Evolutionary conservation across 2,113 vertebrate genomes (phyloP), one percentile per base, ranked within the genome.

Genomic region (Chlorocebus sabaeus): DNA sequence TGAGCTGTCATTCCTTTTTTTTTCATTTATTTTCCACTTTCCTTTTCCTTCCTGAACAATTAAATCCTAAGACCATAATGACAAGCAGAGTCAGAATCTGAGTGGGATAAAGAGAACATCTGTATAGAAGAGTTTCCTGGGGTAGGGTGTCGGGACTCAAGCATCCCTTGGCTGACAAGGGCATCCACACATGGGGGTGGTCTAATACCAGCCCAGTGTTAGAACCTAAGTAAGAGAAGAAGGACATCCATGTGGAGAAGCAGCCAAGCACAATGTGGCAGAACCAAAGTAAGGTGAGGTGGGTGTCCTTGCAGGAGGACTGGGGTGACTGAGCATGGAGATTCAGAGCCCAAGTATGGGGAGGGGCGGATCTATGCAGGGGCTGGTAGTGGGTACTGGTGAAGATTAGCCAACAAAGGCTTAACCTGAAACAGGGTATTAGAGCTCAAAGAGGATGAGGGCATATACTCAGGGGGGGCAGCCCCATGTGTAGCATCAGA

Each of bases 41-140:
- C 48, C 45, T 70, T 96, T 85, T 97, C 91, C 70, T 89, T 89
- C 64, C 59, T 67, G 48, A 95, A 96, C 30, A 89, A 89, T 35
- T 78, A 72, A 50, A 22, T 76, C 25, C 27, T 80, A 86, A 80
- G 85, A 80, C 79, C n/a, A 85, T 30, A 55, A 92, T 1, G 4
- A 38, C 35, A 55, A 27, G 45, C 30, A 72, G 40, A 95, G 8
- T 78, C 35, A 48, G 78, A 72, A 59, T 55, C 8, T 57, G 25
- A 68, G 25, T 25, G 50, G n/a, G 50, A 45, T 22, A 48, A 70
- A 61, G 61, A 95, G 4, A 30, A 18, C 57, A 55, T 27, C n/a
- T 84, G 35, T 23, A 30, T 8, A 83, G 88, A 90, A 57, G 23
- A 40, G n/a, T 13, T 87, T 57, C n/a, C 40, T 43, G 40, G 35